Evolutionary conservation across 2,797 vertebrate genomes (phyloP).

Genomic region (Alfaro cultratus): DNA sequence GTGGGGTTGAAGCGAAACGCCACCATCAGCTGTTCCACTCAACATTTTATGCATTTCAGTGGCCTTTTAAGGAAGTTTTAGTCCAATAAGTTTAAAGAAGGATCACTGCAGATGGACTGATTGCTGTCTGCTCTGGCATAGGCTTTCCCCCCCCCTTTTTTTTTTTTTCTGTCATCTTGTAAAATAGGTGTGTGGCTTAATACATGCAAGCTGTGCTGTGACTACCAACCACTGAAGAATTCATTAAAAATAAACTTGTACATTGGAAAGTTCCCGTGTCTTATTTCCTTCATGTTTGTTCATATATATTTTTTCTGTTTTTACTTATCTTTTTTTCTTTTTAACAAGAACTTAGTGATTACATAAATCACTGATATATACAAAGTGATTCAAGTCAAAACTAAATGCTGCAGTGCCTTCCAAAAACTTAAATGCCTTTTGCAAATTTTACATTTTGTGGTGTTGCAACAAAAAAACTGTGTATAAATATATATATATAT

Average conservation of each 20-base stretch:
- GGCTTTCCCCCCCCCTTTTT: constrained; percentile 17
- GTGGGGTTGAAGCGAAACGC: constrained; percentile 81
- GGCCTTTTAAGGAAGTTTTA: constrained; percentile 92
- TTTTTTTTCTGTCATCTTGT: constrained; percentile 81
- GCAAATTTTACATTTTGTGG: no score
- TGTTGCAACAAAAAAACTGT: no score
- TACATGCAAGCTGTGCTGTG: constrained; percentile 91
- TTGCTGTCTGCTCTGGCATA: constrained; percentile 72
- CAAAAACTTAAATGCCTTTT: no score
- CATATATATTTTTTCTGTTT: background rate
- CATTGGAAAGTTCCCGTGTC: constrained; percentile 91
- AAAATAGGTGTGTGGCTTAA: constrained; percentile 88
- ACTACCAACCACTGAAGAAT: constrained; percentile 98
- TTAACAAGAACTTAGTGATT: background rate
- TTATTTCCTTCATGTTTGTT: constrained; percentile 75
- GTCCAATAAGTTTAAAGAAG: constrained; percentile 67
- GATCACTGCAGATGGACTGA: constrained; percentile 87
- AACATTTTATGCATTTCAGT: constrained; percentile 98
- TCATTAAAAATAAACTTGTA: constrained; percentile 97
- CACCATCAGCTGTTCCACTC: constrained; percentile 82
- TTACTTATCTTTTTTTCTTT: background rate
- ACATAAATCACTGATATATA: background rate
- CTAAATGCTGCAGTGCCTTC: background rate
- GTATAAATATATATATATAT: no score
- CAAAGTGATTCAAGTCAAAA: background rate